Evolutionary conservation across 1,140 invertebrate genomes (phyloP), one percentile per base, ranked within the genome.

Genomic region (Cepaea nemoralis): DNA sequence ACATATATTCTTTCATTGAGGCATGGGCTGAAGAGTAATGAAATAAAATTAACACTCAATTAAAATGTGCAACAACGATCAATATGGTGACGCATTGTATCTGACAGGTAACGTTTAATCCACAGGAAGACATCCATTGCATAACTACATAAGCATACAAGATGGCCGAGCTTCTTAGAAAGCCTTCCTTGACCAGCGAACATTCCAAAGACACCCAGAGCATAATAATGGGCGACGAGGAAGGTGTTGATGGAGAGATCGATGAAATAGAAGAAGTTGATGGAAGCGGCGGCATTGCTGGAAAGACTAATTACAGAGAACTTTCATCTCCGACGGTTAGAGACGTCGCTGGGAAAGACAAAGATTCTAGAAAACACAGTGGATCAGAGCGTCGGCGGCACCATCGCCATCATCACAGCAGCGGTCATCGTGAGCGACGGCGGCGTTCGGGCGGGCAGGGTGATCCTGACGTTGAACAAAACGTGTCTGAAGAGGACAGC

Each of bases 291-390:
- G 35, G 12, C 24, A 35, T 10, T 40, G 27, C 1, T 40, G 5
- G 35, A 27, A 40, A 40, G 6, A 40, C 1, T 24, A 22, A 14
- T 70, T 24, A 12, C 22, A 24, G 31, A 69, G 66, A 69, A 14
- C 35, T 31, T 8, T 31, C 66, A 14, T 55, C 50, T 24, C 16
- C 42, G n/a, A 2, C 22, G 12, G 33, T 31, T 8, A 63, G 27
- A 31, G 50, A 63, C 69, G 40, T 71, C 1, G 31, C 10, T 39
- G 69, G 69, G 40, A 71, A 39, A 27, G 24, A 27, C 22, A 45
- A 71, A 42, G 75, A 77, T 16, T 63, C 48, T 16, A 77, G 27
- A 77, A 77, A 77, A 77, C 40, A 79, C 63, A 27, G 75, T 33
- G 55, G 16, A 48, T 48, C 59, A 79, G 14, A 42, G 22, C 77